A percentile compares a stretch with the other conserved stretches of the same genome.
Evolutionary conservation across 2,797 vertebrate species (phyloP).

Genomic region (Apogon hyalosoma): DNA sequence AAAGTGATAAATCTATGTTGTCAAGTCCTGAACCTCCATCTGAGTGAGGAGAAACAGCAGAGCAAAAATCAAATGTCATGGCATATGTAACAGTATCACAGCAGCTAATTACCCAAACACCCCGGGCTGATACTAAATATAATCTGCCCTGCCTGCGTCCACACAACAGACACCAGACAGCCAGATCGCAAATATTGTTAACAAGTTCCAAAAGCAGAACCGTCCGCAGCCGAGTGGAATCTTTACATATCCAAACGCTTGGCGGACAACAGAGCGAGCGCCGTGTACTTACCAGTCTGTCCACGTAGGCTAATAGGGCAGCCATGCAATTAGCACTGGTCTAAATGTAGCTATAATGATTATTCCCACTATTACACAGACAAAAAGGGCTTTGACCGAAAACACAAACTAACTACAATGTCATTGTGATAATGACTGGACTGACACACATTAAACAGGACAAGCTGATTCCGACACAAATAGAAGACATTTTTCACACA

Average conservation of each 20-base stretch:
- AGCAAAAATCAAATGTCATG: conserved; percentile 44
- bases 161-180: conserved; percentile 27
- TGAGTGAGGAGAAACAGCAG: conserved; percentile 9
- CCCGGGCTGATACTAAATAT: conserved; percentile 46
- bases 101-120: conserved; percentile 42
- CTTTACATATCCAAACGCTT: conserved; percentile 63
- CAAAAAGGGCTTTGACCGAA: conserved; percentile 52
- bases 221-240: conserved; percentile 50
- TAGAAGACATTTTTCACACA: conserved; percentile 20
- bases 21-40: background rate
- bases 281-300: conserved; percentile 54
- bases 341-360: conserved; percentile 64
- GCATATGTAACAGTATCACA: conserved; percentile 28
- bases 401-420: conserved; percentile 45
- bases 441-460: conserved; percentile 16
- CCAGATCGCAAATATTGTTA: conserved; percentile 46
- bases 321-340: conserved; percentile 60
- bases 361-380: conserved; percentile 59
- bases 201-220: conserved; percentile 49
- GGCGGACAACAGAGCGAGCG: conserved; percentile 54
- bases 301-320: conserved; percentile 53
- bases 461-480: conserved; percentile 25
- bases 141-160: conserved; percentile 32
- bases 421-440: conserved; percentile 20
- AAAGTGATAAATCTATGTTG: too few relatives aligned